Evolutionary conservation across 2,888 invertebrate species (phyloP), one percentile per base, ranked within the genome.

Genomic region (Leucophenga montana): DNA sequence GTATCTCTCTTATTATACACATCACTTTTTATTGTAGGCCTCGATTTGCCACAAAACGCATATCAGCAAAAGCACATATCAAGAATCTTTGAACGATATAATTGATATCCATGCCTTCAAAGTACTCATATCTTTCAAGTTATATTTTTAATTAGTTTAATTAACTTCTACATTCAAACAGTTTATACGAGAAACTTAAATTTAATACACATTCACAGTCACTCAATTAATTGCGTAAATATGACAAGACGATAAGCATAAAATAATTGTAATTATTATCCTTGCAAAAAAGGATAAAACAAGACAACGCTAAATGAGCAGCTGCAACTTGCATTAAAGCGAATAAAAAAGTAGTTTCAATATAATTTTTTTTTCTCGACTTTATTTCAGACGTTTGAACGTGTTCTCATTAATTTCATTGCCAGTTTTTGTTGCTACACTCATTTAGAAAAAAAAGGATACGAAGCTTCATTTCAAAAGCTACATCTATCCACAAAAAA

Each of bases 181-280:
- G 27, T 27, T 27, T 27, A 27, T 27, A 27, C 27, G 2, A 27
- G 4, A 27, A 27, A 27, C 27, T 27, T 27, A 27, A 3, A 27
- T 27, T 27, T 27, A 27, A 27, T 27, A 27, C 27, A 27, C 27
- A 27, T 27, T 27, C 27, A 27, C 27, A 27, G 27, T 27, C 27
- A 27, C 27, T 27, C 27, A 39, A 39, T 39, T 39, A 11, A 39
- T 39, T 39, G 8, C 11, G 9, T 11, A 39, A 39, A 39, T 39
- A 39, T 39, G 4, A 39, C 8, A 39, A 11, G 11, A n/a, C 27
- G 39, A 33, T 54, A 54, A 54, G 54, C 39, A 39, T 54, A 46
- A 39, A 54, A 53, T 20, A 65, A 65, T 65, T 65, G 54, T 33
- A 66, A 44, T 66, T 66, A 44, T 66, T 27, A 53, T 62, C 62